Evolutionary conservation across 2,888 invertebrate species (phyloP).

Genomic region (Sinodicranocentrus sp.): DNA sequence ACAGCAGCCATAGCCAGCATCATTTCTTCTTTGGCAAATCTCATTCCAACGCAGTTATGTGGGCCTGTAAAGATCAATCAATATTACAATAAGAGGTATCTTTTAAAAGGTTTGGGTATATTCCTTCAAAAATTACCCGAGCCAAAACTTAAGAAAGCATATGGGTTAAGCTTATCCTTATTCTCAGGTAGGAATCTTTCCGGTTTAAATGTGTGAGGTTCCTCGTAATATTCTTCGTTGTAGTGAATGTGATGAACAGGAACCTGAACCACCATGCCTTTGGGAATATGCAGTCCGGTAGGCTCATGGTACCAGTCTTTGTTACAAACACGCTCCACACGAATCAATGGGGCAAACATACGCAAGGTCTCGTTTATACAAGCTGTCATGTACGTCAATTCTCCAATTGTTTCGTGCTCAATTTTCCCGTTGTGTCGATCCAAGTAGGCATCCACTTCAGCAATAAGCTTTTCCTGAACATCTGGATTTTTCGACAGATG

Average conservation of each 20-base stretch:
- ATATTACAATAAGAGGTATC: too few relatives aligned
- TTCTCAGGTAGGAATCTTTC: conserved; percentile 70
- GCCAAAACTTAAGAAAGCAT: conserved; percentile 69
- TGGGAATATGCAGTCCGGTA: conserved; percentile 46
- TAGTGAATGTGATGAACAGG: conserved; percentile 59
- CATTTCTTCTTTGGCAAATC: conserved; percentile 70
- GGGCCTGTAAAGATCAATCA: too few relatives aligned
- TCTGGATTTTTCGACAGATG: conserved; percentile 54
- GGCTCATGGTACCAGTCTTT: conserved; percentile 66
- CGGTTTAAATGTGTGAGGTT: conserved; percentile 62
- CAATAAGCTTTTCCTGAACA: conserved; percentile 44
- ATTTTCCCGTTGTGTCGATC: conserved; percentile 58
- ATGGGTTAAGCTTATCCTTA: conserved; percentile 67
- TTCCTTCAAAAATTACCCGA: conserved; percentile 54
- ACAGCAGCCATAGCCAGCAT: conserved; percentile 59
- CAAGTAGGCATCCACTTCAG: conserved; percentile 62
- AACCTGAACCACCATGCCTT: conserved; percentile 48
- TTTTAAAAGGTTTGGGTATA: too few relatives aligned
- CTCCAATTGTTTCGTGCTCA: conserved; percentile 60
- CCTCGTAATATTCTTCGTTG: conserved; percentile 56
- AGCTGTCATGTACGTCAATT: conserved; percentile 60
- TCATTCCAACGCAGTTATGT: conserved; percentile 71
- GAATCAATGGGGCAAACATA: conserved; percentile 62
- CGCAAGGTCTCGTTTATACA: conserved; percentile 67
- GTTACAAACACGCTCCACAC: conserved; percentile 60